Evolutionary conservation across 2,113 vertebrate genomes (phyloP).

Genomic region (Murina feae): DNA sequence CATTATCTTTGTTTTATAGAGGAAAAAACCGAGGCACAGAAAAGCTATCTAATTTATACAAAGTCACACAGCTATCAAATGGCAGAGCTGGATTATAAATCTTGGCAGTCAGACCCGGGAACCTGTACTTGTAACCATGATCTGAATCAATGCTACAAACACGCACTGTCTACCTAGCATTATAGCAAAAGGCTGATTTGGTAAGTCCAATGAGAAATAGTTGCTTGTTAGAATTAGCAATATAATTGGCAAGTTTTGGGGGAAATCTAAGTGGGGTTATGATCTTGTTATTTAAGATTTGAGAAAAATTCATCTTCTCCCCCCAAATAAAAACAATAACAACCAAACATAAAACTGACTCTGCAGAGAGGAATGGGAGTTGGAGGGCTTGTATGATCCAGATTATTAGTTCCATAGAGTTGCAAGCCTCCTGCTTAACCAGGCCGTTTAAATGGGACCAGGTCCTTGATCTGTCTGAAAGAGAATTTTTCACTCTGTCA

Average conservation of each 20-base stretch:
- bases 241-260: neutral
- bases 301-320: neutral
- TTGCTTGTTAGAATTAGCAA: neutral
- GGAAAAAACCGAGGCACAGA: neutral
- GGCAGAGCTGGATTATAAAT: neutral
- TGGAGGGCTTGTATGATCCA: neutral
- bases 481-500: conserved; percentile 32
- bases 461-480: conserved; percentile 39
- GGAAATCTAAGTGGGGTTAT: neutral
- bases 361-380: neutral
- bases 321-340: conserved; percentile 27
- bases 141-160: neutral
- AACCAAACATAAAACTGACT: neutral
- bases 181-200: neutral
- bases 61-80: neutral
- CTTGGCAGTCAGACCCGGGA: neutral
- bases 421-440: conserved; percentile 20
- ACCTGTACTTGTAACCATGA: neutral
- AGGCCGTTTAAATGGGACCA: conserved; percentile 18
- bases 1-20: neutral
- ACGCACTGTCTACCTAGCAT: neutral
- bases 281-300: neutral
- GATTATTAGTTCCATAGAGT: neutral
- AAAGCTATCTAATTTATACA: neutral
- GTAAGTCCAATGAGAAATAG: neutral